Conservation (phyloP, 2,797 vertebrate species). For the Petrocephalus schoutedeni region DNA sequence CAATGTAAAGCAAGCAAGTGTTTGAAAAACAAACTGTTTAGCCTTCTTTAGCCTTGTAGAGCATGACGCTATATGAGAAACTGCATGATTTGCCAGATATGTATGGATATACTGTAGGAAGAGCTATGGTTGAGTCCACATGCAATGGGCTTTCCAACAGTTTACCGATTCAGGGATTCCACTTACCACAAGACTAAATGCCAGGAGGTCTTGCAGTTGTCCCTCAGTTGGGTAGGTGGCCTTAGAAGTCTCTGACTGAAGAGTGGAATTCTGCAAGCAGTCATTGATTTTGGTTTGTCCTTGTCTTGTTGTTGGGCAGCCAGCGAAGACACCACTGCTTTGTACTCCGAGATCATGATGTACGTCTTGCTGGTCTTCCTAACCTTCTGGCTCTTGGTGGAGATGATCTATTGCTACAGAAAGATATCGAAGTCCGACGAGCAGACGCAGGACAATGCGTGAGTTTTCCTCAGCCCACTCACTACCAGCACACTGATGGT, state of each 20-base stretch:
- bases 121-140: neutral
- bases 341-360: conserved; percentile 98
- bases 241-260: neutral
- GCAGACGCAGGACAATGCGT: conserved; percentile 80
- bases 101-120: neutral
- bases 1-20: neutral
- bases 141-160: neutral
- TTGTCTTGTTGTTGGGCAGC: conserved; percentile 55
- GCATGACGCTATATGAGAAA: neutral
- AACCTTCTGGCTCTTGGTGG: conserved; percentile 92
- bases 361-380: conserved; percentile 93
- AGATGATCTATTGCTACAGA: conserved; percentile 98
- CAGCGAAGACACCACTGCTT: conserved; percentile 68
- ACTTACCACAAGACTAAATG: neutral
- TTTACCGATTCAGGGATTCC: neutral
- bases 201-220: neutral
- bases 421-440: conserved; percentile 95
- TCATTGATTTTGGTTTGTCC: neutral
- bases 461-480: conserved; percentile 56
- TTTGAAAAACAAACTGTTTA: neutral
- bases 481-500: neutral
- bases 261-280: neutral
- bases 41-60: neutral
- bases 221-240: neutral
- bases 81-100: neutral